Evolutionary conservation across 2,797 vertebrate genomes (phyloP), one percentile per base, ranked within the genome.

Genomic region (Oceanodroma leucorhoa): DNA sequence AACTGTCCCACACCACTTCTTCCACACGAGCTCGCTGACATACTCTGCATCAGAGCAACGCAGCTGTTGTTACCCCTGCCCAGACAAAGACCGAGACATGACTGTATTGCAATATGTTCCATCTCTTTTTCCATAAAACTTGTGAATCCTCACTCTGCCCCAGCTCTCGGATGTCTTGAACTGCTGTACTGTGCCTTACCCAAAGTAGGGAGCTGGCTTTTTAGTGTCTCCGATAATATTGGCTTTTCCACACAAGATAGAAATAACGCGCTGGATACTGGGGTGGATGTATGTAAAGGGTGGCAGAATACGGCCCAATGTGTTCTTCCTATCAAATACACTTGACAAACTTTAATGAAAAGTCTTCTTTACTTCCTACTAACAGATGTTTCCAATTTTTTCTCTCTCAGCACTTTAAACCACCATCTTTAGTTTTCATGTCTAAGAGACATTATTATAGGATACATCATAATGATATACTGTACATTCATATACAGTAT

Each of bases 381-480:
- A 96, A 97, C 98, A 98, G 97, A 98, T 98, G 98, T 97, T 98
- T 98, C 92, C 94, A 97, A 97, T 98, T 98, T 98, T 97, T 97
- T 97, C 97, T 95, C 95, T 97, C 97, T 98, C 97, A 97, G 97
- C 97, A 97, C 92, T 97, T 97, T 97, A 98, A 98, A 97, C 96
- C 93, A 96, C 96, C 95, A 98, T 98, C 98, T 98, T 97, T 97
- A 97, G 97, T 97, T 96, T 98, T 98, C 97, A 97, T 98, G 97
- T 97, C 94, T 96, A 98, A 97, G 97, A 98, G 97, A 97, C 96
- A 98, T 98, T 97, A 98, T 98, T 98, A 97, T 97, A 97, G 97
- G 97, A 98, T 98, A 97, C 93, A 97, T 98, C 97, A 97, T 98
- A 98, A 97, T 97, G 97, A 97, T 96, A 97, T 97, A 97, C 94